Conservation (phyloP, 2,888 invertebrate species). For the Erannis defoliaria region DNA sequence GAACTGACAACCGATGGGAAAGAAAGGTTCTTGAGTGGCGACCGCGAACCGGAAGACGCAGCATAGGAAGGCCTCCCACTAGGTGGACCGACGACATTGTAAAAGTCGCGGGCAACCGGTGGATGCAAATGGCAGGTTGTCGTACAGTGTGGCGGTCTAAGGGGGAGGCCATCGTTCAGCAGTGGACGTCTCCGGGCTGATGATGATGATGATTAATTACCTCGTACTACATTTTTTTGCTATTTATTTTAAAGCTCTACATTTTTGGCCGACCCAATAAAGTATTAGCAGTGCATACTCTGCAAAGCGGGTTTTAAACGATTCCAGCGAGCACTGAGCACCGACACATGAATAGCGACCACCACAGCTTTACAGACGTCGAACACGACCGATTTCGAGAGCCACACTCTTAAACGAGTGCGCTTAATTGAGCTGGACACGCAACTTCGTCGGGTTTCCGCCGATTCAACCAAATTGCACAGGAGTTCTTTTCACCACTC, state of each 20-base stretch:
- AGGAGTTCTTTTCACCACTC: slow-evolving; percentile 40
- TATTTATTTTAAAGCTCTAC: not conserved
- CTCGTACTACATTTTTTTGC: too few species aligned
- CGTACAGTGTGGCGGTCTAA: too few species aligned
- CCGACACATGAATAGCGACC: not conserved
- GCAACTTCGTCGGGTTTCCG: slow-evolving; percentile 54
- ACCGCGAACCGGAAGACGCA: too few species aligned
- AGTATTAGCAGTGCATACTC: slow-evolving; percentile 1
- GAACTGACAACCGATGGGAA: too few species aligned
- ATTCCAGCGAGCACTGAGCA: not conserved
- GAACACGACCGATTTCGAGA: slow-evolving; percentile 61
- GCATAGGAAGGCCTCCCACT: too few species aligned
- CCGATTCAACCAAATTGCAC: slow-evolving; percentile 52
- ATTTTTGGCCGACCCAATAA: not conserved
- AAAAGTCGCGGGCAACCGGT: too few species aligned
- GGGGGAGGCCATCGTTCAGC: too few species aligned
- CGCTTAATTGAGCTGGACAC: slow-evolving; percentile 54
- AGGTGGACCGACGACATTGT: too few species aligned
- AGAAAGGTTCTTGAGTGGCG: too few species aligned
- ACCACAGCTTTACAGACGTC: slow-evolving; percentile 45
- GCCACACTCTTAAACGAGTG: slow-evolving; percentile 46
- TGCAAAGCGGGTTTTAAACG: slow-evolving; percentile 9
- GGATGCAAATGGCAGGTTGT: too few species aligned
- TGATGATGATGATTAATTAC: too few species aligned
- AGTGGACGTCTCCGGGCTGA: too few species aligned